Evolutionary conservation across 2,797 vertebrate species (phyloP).

Genomic region (Anisognathus igniventris): DNA sequence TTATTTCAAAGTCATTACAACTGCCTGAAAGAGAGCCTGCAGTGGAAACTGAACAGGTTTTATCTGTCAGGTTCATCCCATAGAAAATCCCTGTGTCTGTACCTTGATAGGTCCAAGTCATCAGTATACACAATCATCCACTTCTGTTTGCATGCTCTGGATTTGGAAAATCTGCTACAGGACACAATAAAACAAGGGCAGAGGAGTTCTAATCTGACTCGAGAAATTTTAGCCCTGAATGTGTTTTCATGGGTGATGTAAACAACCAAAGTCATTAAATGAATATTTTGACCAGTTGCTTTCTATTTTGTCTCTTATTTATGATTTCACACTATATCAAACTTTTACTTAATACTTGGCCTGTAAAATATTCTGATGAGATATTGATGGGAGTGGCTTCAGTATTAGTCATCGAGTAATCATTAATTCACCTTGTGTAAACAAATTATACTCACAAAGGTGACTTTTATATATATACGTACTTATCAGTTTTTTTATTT

Average conservation of each 20-base stretch:
- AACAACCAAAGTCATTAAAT: background rate
- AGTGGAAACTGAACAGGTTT: background rate
- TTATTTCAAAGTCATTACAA: background rate
- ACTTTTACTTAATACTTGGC: background rate
- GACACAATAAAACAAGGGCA: background rate
- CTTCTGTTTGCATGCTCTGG: background rate
- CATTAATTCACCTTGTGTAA: background rate
- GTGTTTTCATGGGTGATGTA: background rate
- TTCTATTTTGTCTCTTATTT: background rate
- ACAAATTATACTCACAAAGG: background rate
- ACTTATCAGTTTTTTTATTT: too few relatives aligned
- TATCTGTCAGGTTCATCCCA: background rate
- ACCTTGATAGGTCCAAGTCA: background rate
- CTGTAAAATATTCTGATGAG: background rate
- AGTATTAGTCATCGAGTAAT: background rate
- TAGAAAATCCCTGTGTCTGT: background rate
- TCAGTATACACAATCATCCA: background rate
- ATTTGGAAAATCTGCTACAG: background rate
- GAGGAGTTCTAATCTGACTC: background rate
- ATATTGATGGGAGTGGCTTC: background rate
- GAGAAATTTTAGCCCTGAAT: background rate
- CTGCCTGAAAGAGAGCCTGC: background rate
- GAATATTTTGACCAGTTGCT: background rate
- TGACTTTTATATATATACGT: background rate
- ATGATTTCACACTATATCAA: background rate